phyloP scores from a whole-genome alignment of 2,113 vertebrate species.

The Sinocyclocheilus rhinocerous region DNA sequence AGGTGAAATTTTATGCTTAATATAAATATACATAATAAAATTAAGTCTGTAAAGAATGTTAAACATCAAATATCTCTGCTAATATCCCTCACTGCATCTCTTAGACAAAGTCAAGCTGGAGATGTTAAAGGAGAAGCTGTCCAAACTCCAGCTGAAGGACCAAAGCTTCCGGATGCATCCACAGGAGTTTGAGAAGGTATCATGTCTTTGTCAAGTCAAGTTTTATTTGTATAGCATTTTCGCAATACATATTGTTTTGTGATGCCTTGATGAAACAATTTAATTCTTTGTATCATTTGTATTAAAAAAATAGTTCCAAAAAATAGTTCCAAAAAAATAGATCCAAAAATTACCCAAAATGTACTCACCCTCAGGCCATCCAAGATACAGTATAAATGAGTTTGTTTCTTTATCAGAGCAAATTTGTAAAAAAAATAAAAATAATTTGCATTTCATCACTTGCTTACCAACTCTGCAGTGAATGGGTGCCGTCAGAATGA shows the following conservation, averaged over 20 bases:
- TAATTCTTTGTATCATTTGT: neutral
- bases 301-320: neutral
- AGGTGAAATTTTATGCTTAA: slow-evolving; percentile 58
- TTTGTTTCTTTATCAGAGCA: neutral
- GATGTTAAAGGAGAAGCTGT: slow-evolving; percentile 69
- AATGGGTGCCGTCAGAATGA: neutral
- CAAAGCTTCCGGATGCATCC: slow-evolving; percentile 73
- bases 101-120: slow-evolving; percentile 66
- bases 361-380: neutral
- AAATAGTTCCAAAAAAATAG: too few species aligned
- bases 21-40: neutral
- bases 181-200: slow-evolving; percentile 87
- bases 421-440: neutral
- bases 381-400: neutral
- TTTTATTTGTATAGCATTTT: neutral
- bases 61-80: neutral
- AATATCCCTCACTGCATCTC: slow-evolving; percentile 42
- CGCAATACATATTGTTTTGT: neutral
- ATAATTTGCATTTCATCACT: neutral
- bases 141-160: slow-evolving; percentile 38
- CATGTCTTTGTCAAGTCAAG: neutral
- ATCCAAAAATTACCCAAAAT: neutral
- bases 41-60: neutral
- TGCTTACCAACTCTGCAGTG: neutral
- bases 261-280: neutral